Base-by-base conservation (phyloP, 2,113 vertebrate species). In the Notothenia rossii region DNA sequence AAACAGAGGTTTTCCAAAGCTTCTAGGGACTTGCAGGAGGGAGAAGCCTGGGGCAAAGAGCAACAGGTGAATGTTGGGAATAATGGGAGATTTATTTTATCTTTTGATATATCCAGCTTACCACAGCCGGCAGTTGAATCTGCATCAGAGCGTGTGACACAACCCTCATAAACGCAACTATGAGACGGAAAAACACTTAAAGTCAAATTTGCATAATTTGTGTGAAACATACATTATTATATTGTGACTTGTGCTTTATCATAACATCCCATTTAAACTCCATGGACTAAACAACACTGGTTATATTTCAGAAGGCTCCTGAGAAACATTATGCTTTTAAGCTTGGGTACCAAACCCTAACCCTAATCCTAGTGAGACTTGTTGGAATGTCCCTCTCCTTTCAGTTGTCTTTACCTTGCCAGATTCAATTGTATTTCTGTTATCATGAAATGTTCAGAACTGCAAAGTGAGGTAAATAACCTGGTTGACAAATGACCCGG, bases 51-150 rank as follows among this genome's bases (percentile, higher is more conserved):
- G 14, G 10, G 59, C 2, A n/a, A 63, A 46, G 43, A 6, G 61
- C 36, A 40, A 64, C 59, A 64, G 72, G 40, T 71, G 40, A 43
- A 29, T 72, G 55, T 49, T 15, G 45, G 59, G 20, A 68, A 54
- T 11, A 40, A 8, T 2, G 4, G 50, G 33, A 68, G 14, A 29
- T 67, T 61, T 18, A 15, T 11, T 15, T 17, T 29, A 3, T 46
- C 36, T 40, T 40, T 40, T 17, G 56, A 25, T 43, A 25, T 12
- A 22, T 53, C n/a, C 3, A 5, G 9, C 48, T 61, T 33, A 46
- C 29, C 4, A 18, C 29, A 3, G 29, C 29, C 29, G 29, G 29
- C 50, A 49, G 49, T 25, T 76, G n/a, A 2, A 58, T 10, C 51
- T 46, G 54, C 12, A 43, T 11, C 14, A 6, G 33, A 64, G 25